A percentile compares a stretch with the other conserved stretches of the same genome.
phyloP scores from a whole-genome alignment of 2,113 vertebrate genomes.

The Plestiodon gilberti region DNA sequence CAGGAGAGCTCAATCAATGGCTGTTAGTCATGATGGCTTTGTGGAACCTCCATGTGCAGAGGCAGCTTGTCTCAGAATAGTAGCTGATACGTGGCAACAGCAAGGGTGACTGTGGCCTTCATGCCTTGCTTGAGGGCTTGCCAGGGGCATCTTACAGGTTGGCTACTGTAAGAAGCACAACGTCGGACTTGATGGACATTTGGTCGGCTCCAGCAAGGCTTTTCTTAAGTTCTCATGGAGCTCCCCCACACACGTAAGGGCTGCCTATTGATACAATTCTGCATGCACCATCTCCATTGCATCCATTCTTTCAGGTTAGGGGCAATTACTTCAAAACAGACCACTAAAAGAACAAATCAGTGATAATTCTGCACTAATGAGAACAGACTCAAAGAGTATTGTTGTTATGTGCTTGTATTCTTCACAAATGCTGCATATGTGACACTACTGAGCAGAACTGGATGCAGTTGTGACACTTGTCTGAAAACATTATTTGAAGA shows the following conservation, averaged over 20 bases:
- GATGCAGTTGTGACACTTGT: slow-evolving; percentile 38
- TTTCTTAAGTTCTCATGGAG: not conserved
- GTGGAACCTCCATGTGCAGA: too few relatives aligned
- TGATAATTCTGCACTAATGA: not conserved
- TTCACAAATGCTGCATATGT: slow-evolving; percentile 33
- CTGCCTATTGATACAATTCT: not conserved
- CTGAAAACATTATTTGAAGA: slow-evolving; percentile 22
- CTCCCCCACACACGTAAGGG: not conserved
- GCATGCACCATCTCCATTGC: not conserved
- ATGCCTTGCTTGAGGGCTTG: too few relatives aligned
- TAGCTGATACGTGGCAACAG: too few relatives aligned
- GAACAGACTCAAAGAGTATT: too few relatives aligned
- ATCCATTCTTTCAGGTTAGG: not conserved
- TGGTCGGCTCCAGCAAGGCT: too few relatives aligned
- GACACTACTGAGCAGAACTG: slow-evolving; percentile 37
- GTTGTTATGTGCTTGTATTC: not conserved
- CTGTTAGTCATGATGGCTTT: too few relatives aligned
- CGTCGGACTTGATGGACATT: too few relatives aligned
- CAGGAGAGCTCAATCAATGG: too few relatives aligned
- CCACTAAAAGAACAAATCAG: not conserved
- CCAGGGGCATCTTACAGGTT: too few relatives aligned
- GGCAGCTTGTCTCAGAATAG: too few relatives aligned
- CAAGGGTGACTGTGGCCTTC: too few relatives aligned
- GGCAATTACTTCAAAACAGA: not conserved
- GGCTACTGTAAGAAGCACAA: too few relatives aligned